phyloP scores from a whole-genome alignment of 2,113 vertebrate species.

The Tinamus guttatus region DNA sequence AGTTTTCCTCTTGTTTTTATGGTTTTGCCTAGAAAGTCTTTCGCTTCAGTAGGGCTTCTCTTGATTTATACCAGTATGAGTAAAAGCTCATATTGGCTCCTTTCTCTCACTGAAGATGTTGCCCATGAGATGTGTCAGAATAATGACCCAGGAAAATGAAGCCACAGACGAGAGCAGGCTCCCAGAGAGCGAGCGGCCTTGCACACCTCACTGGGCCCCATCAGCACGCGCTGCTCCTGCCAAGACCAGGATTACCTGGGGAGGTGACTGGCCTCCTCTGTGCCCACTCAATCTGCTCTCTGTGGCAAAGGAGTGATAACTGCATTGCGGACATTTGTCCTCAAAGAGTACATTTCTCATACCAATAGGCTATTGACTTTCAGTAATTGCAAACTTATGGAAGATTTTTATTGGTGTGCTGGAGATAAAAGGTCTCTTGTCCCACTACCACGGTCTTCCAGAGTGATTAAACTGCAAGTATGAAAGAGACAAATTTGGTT shows the following conservation, averaged over 20 bases:
- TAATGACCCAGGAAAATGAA: constrained; percentile 64
- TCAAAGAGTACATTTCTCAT: constrained; percentile 51
- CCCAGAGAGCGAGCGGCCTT: constrained; percentile 40
- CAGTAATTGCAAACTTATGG: constrained; percentile 61
- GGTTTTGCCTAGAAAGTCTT: background rate
- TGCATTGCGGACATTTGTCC: constrained; percentile 56
- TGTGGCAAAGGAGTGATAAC: constrained; percentile 50
- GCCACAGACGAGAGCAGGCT: constrained; percentile 46
- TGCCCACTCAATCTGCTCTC: constrained; percentile 45
- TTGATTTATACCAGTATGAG: constrained; percentile 55
- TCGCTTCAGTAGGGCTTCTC: background rate
- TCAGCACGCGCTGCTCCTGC: background rate
- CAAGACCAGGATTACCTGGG: constrained; percentile 39
- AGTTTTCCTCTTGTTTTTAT: background rate
- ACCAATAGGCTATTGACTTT: constrained; percentile 60
- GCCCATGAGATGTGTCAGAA: constrained; percentile 63
- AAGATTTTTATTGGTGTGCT: constrained; percentile 54
- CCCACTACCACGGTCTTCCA: background rate
- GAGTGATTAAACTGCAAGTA: background rate
- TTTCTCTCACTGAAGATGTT: constrained; percentile 66
- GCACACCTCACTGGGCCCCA: constrained; percentile 57
- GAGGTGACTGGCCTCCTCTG: constrained; percentile 41
- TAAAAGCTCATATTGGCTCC: constrained; percentile 48
- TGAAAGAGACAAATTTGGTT: background rate
- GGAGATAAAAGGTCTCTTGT: constrained; percentile 48